Percentiles rank a stretch among this genome's conserved stretches.
phyloP scores from a whole-genome alignment of 1,140 invertebrate genomes.

The Choristoneura fumiferana region DNA sequence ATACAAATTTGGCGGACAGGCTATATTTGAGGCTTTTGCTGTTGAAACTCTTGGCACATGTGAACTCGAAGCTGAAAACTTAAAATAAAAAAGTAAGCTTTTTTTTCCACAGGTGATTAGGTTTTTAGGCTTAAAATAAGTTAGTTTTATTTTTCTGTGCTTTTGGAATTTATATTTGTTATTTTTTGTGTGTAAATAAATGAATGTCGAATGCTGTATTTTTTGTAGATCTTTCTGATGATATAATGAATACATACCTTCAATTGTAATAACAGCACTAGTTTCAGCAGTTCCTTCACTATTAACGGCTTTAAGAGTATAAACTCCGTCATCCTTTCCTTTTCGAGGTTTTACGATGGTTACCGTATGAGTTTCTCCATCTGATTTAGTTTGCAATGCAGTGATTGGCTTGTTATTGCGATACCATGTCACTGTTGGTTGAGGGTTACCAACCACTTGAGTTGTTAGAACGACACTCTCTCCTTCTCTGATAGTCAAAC shows the following conservation, averaged over 20 bases:
- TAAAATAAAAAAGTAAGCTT: too few species aligned
- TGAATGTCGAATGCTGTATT: too few species aligned
- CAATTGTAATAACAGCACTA: conserved; percentile 86
- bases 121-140: too few species aligned
- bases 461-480: conserved; percentile 87
- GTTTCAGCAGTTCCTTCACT: conserved; percentile 87
- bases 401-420: conserved; percentile 86
- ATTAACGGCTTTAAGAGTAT: conserved; percentile 90
- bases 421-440: conserved; percentile 88
- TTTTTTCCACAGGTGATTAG: too few species aligned
- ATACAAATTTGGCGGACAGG: too few species aligned
- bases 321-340: conserved; percentile 85
- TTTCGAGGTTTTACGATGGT: conserved; percentile 83
- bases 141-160: too few species aligned
- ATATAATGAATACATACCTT: conserved; percentile 80
- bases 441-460: conserved; percentile 89
- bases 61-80: too few species aligned
- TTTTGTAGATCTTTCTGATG: too few species aligned
- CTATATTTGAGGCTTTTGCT: too few species aligned
- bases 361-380: conserved; percentile 84
- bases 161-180: too few species aligned
- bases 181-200: too few species aligned
- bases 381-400: conserved; percentile 78
- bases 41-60: conserved; percentile 13
- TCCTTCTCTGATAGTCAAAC: conserved; percentile 86